phyloP scores from a whole-genome alignment of 2,113 vertebrate species.

The Argyrosomus japonicus region DNA sequence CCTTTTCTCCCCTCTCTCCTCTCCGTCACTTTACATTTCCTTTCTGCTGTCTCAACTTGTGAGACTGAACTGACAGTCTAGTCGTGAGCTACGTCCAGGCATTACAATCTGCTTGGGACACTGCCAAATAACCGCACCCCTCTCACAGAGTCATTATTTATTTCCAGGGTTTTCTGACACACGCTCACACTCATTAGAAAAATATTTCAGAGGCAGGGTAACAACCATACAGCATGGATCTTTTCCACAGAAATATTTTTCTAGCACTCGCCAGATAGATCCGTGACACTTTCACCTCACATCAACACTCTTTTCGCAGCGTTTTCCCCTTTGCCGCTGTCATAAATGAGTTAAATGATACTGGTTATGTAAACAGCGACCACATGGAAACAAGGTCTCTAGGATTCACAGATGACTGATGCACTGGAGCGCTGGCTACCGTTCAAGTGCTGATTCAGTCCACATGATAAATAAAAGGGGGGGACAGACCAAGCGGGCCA shows the following conservation, averaged over 20 bases:
- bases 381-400: slow-evolving; percentile 48
- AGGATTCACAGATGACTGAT: slow-evolving; percentile 54
- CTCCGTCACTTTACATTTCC: not conserved
- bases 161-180: slow-evolving; percentile 28
- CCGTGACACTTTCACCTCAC: slow-evolving; percentile 2
- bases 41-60: slow-evolving; percentile 25
- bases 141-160: slow-evolving; percentile 41
- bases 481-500: slow-evolving; percentile 17
- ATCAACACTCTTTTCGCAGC: not conserved
- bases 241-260: slow-evolving; percentile 10
- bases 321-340: not conserved
- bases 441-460: slow-evolving; percentile 70
- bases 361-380: slow-evolving; percentile 55
- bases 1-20: not conserved
- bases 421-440: slow-evolving; percentile 48
- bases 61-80: slow-evolving; percentile 44
- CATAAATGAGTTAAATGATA: slow-evolving; percentile 26
- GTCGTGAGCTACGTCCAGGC: slow-evolving; percentile 38
- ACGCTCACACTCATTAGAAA: slow-evolving; percentile 4
- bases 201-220: slow-evolving; percentile 17
- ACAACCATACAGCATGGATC: not conserved
- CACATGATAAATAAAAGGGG: slow-evolving; percentile 55
- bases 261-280: slow-evolving; percentile 16
- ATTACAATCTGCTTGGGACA: slow-evolving; percentile 24
- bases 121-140: slow-evolving; percentile 52